phyloP scores from a whole-genome alignment of 2,888 invertebrate species.

The Drosophila multiciliata region DNA sequence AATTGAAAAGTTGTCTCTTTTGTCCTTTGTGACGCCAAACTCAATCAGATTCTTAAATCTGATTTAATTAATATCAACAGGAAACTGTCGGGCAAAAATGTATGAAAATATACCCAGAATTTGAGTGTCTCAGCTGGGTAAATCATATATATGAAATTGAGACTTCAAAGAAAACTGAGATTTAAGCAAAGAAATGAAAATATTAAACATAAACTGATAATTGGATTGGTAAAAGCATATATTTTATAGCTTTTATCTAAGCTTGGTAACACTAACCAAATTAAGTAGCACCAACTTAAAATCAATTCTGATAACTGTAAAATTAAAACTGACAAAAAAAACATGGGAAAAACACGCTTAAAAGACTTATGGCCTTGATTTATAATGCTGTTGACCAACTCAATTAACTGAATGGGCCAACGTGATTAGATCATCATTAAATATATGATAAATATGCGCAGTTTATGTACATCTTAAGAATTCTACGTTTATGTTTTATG shows the following conservation, averaged over 20 bases:
- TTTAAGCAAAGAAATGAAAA: neutral
- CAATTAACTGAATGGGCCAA: constrained; percentile 17
- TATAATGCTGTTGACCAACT: constrained; percentile 13
- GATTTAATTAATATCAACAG: constrained; percentile 49
- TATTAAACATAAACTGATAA: too few species aligned
- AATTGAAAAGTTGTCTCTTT: constrained; percentile 51
- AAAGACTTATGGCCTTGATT: constrained; percentile 10
- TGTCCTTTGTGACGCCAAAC: constrained; percentile 14
- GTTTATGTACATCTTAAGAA: constrained; percentile 9
- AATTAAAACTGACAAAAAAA: neutral
- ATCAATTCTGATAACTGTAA: neutral
- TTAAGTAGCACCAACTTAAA: neutral
- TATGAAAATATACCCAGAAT: neutral
- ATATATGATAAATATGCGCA: constrained; percentile 6
- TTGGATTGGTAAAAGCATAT: neutral
- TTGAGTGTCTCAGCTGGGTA: neutral
- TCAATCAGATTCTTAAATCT: constrained; percentile 41
- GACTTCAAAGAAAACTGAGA: neutral
- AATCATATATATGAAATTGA: neutral
- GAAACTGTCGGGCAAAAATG: constrained; percentile 14
- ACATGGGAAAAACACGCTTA: neutral
- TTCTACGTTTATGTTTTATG: neutral
- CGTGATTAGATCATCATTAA: constrained; percentile 46
- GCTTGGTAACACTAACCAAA: neutral
- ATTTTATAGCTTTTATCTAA: neutral